Conservation (phyloP, 2,113 vertebrate genomes). For the Speoplatyrhinus poulsoni region DNA sequence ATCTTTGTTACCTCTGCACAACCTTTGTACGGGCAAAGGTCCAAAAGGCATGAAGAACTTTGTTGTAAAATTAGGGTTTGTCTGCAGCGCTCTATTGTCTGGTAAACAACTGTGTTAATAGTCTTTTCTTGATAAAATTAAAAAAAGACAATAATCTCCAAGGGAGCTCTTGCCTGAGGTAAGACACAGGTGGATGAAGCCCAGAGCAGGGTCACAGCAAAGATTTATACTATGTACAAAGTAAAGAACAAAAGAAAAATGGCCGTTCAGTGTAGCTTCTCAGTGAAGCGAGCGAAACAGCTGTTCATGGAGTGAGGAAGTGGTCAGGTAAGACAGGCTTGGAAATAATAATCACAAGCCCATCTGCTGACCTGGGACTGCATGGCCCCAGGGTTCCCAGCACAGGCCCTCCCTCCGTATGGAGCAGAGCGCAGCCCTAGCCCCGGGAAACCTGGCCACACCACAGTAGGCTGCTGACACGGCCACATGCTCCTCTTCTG, state of each 20-base stretch:
- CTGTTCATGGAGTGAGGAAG: slow-evolving; percentile 93
- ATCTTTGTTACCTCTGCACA: neutral
- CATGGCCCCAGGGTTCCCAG: slow-evolving; percentile 84
- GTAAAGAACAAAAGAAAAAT: slow-evolving; percentile 94
- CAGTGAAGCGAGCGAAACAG: slow-evolving; percentile 94
- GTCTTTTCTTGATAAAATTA: slow-evolving; percentile 34
- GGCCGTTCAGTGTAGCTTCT: slow-evolving; percentile 80
- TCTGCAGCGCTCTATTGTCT: slow-evolving; percentile 52
- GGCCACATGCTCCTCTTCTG: slow-evolving; percentile 78
- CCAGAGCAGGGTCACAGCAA: slow-evolving; percentile 88
- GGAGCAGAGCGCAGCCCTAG: slow-evolving; percentile 78
- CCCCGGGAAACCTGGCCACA: slow-evolving; percentile 78
- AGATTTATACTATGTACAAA: slow-evolving; percentile 95
- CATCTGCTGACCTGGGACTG: slow-evolving; percentile 96
- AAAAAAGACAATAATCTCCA: slow-evolving; percentile 64
- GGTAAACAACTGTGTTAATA: slow-evolving; percentile 58
- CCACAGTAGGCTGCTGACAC: slow-evolving; percentile 79
- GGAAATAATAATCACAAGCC: slow-evolving; percentile 93
- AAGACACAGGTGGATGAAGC: slow-evolving; percentile 93
- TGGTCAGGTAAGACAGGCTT: slow-evolving; percentile 91
- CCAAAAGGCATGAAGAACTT: slow-evolving; percentile 2
- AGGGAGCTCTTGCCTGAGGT: slow-evolving; percentile 85
- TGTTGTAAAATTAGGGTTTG: slow-evolving; percentile 29
- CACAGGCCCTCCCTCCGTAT: slow-evolving; percentile 89
- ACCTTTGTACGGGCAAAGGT: neutral